Evolutionary conservation across 2,113 vertebrate species (phyloP).

Genomic region (Sceloporus tristichus): DNA sequence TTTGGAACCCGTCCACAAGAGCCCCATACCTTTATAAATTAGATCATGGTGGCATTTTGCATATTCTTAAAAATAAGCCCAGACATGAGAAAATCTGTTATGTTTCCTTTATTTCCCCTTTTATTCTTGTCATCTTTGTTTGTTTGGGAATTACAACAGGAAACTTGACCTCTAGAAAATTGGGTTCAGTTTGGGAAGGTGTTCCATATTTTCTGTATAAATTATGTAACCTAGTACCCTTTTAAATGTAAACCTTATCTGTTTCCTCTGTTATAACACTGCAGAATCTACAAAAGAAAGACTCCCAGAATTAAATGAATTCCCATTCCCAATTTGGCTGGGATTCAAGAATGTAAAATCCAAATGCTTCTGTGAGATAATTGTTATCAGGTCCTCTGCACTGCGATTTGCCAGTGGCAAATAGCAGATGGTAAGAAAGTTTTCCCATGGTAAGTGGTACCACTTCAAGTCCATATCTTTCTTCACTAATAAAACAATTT

Average conservation of each 20-base stretch:
- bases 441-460: conserved; percentile 24
- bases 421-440: conserved; percentile 21
- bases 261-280: conserved; percentile 18
- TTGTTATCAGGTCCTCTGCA: conserved; percentile 49
- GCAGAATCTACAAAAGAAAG: conserved; percentile 34
- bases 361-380: conserved; percentile 33
- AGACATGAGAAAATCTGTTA: neutral
- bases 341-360: conserved; percentile 53
- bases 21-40: neutral
- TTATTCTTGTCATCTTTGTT: neutral
- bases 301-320: conserved; percentile 34
- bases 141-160: neutral
- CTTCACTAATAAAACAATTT: conserved; percentile 34
- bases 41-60: neutral
- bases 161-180: neutral
- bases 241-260: conserved; percentile 7
- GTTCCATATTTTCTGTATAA: conserved; percentile 5
- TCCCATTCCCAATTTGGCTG: conserved; percentile 43
- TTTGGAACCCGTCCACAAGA: no score
- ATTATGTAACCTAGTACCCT: conserved; percentile 6
- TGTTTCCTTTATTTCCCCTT: neutral
- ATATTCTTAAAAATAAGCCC: neutral
- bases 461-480: conserved; percentile 33
- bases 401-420: conserved; percentile 19
- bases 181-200: conserved; percentile 19